Base-by-base conservation (phyloP, 2,888 invertebrate genomes). In the Molorchus minor region DNA sequence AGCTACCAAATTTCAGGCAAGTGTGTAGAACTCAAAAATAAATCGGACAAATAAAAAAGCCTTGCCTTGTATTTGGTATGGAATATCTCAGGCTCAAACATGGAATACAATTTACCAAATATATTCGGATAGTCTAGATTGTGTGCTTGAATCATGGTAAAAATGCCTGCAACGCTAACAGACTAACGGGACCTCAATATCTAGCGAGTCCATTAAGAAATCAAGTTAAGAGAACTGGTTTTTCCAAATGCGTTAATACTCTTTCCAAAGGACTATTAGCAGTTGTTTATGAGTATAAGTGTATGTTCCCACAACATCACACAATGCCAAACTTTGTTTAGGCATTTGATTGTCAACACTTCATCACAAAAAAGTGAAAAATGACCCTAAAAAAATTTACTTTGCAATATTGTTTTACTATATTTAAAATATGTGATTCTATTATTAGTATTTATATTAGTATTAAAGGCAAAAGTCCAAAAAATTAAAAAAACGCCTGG, bases 61-160 rank as follows among this genome's bases (percentile, higher is more conserved):
- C 96, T 86, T 0, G 92, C 88, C 79, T 94, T 93, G 81, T 93
- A 95, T 73, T 94, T 92, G 8, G 93, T 94, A 73, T 92, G 91
- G 79, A 98, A 94, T 73, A 98, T 90, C 73, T 92, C 91, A 0
- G 95, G 93, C 74, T 93, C 91, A 75, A 96, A 92, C 88, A 98
- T 90, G 15, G 91, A 91, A 82, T 98, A 98, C n/a, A 98, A 84
- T 74, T 97, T 95, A 70, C 88, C 88, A 82, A 94, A 98, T 78
- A 98, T 94, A 77, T 95, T 92, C 0, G 98, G 97, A 82, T 96
- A 97, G 73, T 96, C 92, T 82, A 98, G 87, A 83, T 98, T 97
- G 82, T 96, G 91, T 61, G 90, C 89, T 52, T 61, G 51, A 59
- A 98, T 94, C 65, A 98, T 85, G 47, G 92, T 88, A 77, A 96